Conservation (phyloP, 2,797 vertebrate species). For the Siniperca obscura region DNA sequence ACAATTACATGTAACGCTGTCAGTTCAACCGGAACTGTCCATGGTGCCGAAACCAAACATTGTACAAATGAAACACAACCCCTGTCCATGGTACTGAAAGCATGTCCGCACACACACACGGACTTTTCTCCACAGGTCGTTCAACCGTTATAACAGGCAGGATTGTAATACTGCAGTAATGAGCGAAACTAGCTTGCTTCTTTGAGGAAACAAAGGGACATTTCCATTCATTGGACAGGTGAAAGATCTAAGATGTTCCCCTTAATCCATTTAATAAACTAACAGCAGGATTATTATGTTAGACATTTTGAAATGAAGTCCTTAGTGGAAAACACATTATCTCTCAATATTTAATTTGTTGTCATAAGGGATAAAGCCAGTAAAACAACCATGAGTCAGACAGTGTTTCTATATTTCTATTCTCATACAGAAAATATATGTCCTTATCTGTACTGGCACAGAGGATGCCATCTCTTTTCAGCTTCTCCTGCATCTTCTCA, state of each 20-base stretch:
- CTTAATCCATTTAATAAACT: not conserved
- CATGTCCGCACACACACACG: not conserved
- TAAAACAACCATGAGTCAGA: not conserved
- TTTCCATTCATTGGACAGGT: not conserved
- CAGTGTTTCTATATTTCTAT: not conserved
- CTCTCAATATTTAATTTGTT: not conserved
- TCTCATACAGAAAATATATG: not conserved
- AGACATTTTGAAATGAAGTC: not conserved
- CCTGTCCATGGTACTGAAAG: not conserved
- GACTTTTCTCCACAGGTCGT: not conserved
- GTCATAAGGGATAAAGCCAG: not conserved
- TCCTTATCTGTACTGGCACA: not conserved
- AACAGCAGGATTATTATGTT: not conserved
- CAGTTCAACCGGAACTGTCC: constrained; percentile 17
- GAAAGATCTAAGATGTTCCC: not conserved
- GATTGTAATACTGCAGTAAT: not conserved
- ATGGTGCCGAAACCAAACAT: constrained; percentile 25
- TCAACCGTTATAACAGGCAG: not conserved
- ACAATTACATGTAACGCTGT: not conserved
- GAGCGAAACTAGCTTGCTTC: not conserved
- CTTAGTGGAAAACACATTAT: not conserved
- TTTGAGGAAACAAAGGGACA: too few relatives aligned
- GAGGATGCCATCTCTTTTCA: not conserved
- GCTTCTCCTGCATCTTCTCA: not conserved
- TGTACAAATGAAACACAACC: not conserved